Conservation (phyloP, 2,113 vertebrate genomes). For the Dasyprocta punctata region DNA sequence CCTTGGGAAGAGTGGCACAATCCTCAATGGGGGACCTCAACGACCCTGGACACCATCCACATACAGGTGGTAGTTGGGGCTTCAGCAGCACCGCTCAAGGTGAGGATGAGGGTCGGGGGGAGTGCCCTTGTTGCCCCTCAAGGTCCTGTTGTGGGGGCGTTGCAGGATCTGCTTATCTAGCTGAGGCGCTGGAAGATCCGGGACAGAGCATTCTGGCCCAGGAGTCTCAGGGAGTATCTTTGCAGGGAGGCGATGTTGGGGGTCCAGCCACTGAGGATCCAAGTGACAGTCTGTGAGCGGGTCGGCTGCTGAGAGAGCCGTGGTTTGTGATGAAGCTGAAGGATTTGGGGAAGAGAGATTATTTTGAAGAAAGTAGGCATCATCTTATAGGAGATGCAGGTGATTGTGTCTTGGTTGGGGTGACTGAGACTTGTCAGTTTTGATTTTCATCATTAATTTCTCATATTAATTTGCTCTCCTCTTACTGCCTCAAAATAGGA, state of each 20-base stretch:
- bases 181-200: conserved; percentile 86
- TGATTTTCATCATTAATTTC: background rate
- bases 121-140: conserved; percentile 81
- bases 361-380: conserved; percentile 83
- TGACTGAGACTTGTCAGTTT: conserved; percentile 75
- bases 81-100: conserved; percentile 82
- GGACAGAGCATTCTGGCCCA: conserved; percentile 84
- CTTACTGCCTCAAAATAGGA: background rate
- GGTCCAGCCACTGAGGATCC: conserved; percentile 82
- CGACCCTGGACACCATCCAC: conserved; percentile 70
- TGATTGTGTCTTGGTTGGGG: conserved; percentile 84
- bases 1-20: background rate
- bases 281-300: conserved; percentile 85
- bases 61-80: conserved; percentile 83
- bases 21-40: conserved; percentile 66
- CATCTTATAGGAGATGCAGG: conserved; percentile 78
- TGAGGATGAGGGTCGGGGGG: conserved; percentile 45
- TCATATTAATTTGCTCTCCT: background rate
- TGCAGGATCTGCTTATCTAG: conserved; percentile 81
- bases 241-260: conserved; percentile 83
- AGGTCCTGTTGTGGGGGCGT: conserved; percentile 80
- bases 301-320: conserved; percentile 84
- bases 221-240: conserved; percentile 84
- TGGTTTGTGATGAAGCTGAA: conserved; percentile 85
- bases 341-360: conserved; percentile 82